Conservation (phyloP, 2,888 invertebrate genomes). For the Julus scanicus region DNA sequence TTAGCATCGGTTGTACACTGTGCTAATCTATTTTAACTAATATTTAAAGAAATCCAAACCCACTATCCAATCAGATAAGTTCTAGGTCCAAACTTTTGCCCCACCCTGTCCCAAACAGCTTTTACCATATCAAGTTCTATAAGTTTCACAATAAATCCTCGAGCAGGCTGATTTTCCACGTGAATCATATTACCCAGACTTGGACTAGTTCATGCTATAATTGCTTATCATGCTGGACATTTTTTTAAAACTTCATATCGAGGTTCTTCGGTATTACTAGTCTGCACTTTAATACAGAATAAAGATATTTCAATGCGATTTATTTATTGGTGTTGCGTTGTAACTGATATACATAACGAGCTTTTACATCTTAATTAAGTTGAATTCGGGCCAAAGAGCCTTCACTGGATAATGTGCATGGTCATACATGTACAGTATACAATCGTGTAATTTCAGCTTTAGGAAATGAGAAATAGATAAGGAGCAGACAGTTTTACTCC, state of each 20-base stretch:
- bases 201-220: neutral
- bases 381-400: neutral
- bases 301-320: neutral
- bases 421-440: neutral
- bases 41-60: neutral
- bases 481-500: neutral
- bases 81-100: neutral
- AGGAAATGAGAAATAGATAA: neutral
- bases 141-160: conserved; percentile 14
- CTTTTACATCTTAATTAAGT: neutral
- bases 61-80: neutral
- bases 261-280: neutral
- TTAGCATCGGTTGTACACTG: too few species aligned
- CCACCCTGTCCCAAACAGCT: neutral
- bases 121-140: neutral
- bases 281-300: neutral
- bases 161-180: neutral
- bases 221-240: neutral
- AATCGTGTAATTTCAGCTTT: neutral
- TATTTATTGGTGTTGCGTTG: neutral
- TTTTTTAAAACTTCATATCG: neutral
- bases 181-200: conserved; percentile 19
- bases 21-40: too few species aligned
- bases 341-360: neutral
- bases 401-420: neutral